Evolutionary conservation across 1,140 invertebrate species (phyloP).

Genomic region (Lethocerus indicus): DNA sequence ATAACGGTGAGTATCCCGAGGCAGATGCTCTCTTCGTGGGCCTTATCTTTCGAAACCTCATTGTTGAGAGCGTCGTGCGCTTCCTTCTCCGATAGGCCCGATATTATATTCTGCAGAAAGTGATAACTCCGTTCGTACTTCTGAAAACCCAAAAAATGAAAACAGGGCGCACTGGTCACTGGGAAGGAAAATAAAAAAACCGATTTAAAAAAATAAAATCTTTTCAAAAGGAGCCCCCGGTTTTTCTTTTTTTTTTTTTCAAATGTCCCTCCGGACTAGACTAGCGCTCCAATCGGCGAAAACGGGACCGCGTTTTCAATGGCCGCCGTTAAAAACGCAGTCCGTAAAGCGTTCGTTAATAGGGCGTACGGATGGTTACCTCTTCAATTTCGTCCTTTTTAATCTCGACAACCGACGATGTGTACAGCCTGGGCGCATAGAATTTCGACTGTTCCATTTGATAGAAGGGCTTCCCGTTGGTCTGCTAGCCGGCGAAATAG

Average conservation of each 20-base stretch:
- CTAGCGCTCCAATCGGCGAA: constrained; percentile 1
- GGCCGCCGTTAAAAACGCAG: constrained; percentile 19
- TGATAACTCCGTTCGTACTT: constrained; percentile 73
- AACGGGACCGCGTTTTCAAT: constrained; percentile 17
- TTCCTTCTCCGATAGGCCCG: constrained; percentile 81
- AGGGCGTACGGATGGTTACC: constrained; percentile 46
- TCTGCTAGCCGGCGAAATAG: too few species aligned
- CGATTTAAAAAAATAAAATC: neutral
- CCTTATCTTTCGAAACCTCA: constrained; percentile 71
- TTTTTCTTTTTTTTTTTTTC: neutral
- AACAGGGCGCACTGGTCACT: constrained; percentile 14
- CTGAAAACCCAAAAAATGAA: constrained; percentile 42
- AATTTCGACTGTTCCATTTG: constrained; percentile 18
- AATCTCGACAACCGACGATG: constrained; percentile 44
- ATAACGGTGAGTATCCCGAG: constrained; percentile 78
- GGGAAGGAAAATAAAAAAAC: neutral
- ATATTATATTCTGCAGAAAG: constrained; percentile 53
- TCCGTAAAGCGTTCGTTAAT: too few species aligned
- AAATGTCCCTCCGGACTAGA: constrained; percentile 2
- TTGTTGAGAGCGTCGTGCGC: constrained; percentile 79
- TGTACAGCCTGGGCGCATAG: constrained; percentile 35
- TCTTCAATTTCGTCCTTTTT: constrained; percentile 69
- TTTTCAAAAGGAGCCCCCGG: neutral
- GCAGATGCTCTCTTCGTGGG: constrained; percentile 77
- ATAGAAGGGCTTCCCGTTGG: too few species aligned